These are phyloP conservation scores for Pocillopora grandis DNA, from an alignment of 92 coral and sea anemone species.

Conservation along the genomic window DNA sequence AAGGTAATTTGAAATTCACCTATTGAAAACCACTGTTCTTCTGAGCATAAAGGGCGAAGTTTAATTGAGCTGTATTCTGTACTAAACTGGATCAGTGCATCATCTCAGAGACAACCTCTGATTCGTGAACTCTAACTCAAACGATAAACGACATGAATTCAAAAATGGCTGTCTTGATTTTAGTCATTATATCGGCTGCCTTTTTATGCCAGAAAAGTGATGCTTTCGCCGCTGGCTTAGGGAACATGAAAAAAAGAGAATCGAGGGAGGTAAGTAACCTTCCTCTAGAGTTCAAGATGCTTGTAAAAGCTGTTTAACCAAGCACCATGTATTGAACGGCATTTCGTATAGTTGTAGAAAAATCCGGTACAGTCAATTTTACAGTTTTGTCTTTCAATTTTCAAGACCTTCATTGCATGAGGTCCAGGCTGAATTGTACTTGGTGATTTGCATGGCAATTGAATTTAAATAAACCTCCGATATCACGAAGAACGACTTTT, in stretches of 20 bases:
- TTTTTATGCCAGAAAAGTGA: conserved; percentile 10
- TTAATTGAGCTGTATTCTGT: neutral
- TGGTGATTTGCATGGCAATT: no score
- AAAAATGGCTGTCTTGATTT: neutral
- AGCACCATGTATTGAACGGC: neutral
- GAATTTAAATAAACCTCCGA: no score
- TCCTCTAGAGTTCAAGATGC: neutral
- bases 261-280: conserved; percentile 16
- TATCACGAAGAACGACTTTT: no score
- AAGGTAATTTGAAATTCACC: conserved; percentile 1
- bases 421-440: neutral
- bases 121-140: neutral
- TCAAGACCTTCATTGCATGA: neutral
- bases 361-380: neutral
- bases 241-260: conserved; percentile 34
- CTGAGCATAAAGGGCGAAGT: conserved; percentile 1
- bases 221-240: conserved; percentile 39
- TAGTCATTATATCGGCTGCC: conserved; percentile 5
- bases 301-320: neutral
- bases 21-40: conserved; percentile 18
- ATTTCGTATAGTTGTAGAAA: neutral
- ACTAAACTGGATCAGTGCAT: neutral
- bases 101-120: neutral
- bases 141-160: conserved; percentile 1
- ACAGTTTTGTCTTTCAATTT: neutral